Conservation (phyloP, 2,888 invertebrate genomes). For the Pardosa pseudoannulata region DNA sequence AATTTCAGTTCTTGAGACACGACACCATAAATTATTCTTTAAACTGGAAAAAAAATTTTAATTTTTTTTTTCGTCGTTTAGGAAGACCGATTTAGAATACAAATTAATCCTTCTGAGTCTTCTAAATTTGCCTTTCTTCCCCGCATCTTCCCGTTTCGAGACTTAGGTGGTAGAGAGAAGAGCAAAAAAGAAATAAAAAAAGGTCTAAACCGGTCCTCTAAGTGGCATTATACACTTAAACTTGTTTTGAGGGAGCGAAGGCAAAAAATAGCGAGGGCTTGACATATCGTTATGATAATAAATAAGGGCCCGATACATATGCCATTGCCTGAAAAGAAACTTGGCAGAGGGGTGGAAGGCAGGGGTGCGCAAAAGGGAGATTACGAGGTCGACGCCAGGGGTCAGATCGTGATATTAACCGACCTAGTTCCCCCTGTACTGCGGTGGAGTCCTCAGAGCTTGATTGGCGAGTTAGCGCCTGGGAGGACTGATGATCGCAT, state of each 20-base stretch:
- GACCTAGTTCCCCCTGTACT: slow-evolving; percentile 65
- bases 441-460: neutral
- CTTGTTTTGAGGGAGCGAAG: slow-evolving; percentile 7
- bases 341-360: slow-evolving; percentile 4
- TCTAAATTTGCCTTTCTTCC: too few species aligned
- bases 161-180: too few species aligned
- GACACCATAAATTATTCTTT: too few species aligned
- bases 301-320: slow-evolving; percentile 10
- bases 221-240: slow-evolving; percentile 10
- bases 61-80: too few species aligned
- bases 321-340: neutral
- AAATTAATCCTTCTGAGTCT: too few species aligned
- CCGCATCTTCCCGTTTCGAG: too few species aligned
- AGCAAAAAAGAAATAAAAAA: neutral
- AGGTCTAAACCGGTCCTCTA: neutral
- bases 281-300: slow-evolving; percentile 32
- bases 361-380: slow-evolving; percentile 23
- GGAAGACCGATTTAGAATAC: too few species aligned
- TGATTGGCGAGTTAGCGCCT: slow-evolving; percentile 47
- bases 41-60: too few species aligned
- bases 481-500: too few species aligned
- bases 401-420: slow-evolving; percentile 70
- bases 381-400: slow-evolving; percentile 49
- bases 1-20: too few species aligned
- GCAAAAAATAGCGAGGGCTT: slow-evolving; percentile 1